A percentile compares a stretch with the other conserved stretches of the same genome.
Evolutionary conservation across 2,113 vertebrate genomes (phyloP).

Genomic region (Scomber scombrus): DNA sequence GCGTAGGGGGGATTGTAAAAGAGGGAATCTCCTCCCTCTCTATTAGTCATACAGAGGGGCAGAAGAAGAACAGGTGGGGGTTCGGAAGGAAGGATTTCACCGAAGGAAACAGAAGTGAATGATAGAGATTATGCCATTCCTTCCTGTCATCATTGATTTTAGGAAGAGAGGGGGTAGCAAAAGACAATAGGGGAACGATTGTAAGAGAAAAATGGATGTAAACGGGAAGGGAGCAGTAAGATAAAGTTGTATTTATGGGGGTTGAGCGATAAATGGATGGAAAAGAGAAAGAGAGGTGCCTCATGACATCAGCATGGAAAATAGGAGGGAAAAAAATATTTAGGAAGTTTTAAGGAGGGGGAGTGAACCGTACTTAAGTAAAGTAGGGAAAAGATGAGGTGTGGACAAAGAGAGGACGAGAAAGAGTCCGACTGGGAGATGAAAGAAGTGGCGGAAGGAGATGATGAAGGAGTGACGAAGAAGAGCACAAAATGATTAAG

Average conservation of each 20-base stretch:
- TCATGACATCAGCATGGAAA: constrained; percentile 1
- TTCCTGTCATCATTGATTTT: constrained; percentile 32
- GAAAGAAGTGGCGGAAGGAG: background rate
- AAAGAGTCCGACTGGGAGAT: background rate
- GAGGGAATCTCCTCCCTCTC: background rate
- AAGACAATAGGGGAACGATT: background rate
- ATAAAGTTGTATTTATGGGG: constrained; percentile 1
- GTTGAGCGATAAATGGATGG: constrained; percentile 26
- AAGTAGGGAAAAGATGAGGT: constrained; percentile 42
- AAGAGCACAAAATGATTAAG: constrained; percentile 4
- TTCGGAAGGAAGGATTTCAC: background rate
- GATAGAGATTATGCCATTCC: constrained; percentile 14
- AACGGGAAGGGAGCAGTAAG: background rate
- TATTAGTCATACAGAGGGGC: background rate
- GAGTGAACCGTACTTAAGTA: constrained; percentile 38
- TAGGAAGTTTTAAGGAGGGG: constrained; percentile 22
- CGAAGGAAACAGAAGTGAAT: constrained; percentile 11
- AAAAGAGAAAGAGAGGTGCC: background rate
- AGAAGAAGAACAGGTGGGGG: background rate
- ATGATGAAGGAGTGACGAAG: constrained; percentile 19
- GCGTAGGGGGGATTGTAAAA: background rate
- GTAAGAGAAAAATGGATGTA: background rate
- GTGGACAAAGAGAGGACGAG: constrained; percentile 15
- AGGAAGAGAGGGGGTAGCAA: background rate
- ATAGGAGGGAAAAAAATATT: background rate